phyloP scores from a whole-genome alignment of 2,113 vertebrate species.

The Lethenteron camtschaticum region DNA sequence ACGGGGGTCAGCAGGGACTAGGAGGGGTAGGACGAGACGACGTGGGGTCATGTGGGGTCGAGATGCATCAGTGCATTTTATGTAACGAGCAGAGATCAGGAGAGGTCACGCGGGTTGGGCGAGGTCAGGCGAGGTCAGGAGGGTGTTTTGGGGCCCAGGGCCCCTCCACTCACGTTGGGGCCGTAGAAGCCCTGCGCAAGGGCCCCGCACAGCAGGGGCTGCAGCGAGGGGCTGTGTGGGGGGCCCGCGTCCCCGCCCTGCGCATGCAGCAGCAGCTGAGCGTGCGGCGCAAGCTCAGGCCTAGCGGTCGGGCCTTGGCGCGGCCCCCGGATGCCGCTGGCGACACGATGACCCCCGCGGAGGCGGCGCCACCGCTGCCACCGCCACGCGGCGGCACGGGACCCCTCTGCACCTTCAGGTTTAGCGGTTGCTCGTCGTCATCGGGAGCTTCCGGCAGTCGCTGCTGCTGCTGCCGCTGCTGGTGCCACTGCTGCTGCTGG shows the following conservation, averaged over 20 bases:
- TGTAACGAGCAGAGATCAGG: not conserved
- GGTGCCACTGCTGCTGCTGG: not conserved
- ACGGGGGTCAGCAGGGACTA: not conserved
- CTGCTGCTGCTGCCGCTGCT: not conserved
- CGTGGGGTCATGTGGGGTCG: not conserved
- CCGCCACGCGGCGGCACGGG: not conserved
- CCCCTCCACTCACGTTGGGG: not conserved
- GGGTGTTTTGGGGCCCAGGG: not conserved
- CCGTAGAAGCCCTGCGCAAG: slow-evolving; percentile 1
- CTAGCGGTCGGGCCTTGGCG: not conserved
- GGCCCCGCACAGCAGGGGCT: not conserved
- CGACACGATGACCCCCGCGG: not conserved
- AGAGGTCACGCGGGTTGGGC: not conserved
- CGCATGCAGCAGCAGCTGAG: not conserved
- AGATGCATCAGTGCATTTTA: not conserved
- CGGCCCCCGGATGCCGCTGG: not conserved
- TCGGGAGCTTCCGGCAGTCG: not conserved
- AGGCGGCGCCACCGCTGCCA: not conserved
- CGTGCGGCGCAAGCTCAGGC: not conserved
- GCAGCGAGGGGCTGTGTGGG: not conserved
- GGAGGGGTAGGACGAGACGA: not conserved
- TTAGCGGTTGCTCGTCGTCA: not conserved
- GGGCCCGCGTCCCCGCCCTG: not conserved
- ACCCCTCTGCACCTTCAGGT: not conserved
- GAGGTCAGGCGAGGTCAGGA: not conserved